Percentiles rank a stretch among this genome's conserved stretches.
These are phyloP conservation scores for Nebria brevicollis DNA, from an alignment of 2,888 invertebrate genomes.

Conservation along the genomic window DNA sequence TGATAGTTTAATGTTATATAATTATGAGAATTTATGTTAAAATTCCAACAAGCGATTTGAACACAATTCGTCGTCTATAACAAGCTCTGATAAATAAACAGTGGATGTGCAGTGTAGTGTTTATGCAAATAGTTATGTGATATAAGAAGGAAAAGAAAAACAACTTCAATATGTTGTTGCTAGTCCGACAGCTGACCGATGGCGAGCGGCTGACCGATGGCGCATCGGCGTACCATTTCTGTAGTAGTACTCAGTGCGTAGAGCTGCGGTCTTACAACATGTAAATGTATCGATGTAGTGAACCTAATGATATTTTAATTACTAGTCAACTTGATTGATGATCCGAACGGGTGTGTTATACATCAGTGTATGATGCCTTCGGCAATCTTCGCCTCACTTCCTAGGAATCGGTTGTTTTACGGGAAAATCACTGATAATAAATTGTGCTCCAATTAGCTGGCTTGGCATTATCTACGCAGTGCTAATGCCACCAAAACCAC, in stretches of 20 bases:
- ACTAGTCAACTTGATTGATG: constrained; percentile 55
- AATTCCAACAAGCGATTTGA: no score
- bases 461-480: constrained; percentile 50
- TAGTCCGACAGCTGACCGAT: constrained; percentile 11
- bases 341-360: constrained; percentile 24
- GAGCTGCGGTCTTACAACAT: constrained; percentile 47
- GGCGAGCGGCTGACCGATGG: constrained; percentile 10
- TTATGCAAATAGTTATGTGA: background rate
- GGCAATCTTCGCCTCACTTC: background rate
- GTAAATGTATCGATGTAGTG: constrained; percentile 56
- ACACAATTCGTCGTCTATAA: no score
- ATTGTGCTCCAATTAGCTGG: constrained; percentile 54
- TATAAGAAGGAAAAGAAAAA: background rate
- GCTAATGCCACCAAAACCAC: constrained; percentile 49
- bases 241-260: constrained; percentile 11
- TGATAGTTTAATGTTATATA: no score
- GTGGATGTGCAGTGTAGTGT: background rate
- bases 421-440: constrained; percentile 49
- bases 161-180: background rate
- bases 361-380: background rate
- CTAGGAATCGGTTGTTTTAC: background rate
- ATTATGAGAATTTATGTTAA: no score
- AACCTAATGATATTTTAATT: constrained; percentile 59
- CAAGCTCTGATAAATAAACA: background rate
- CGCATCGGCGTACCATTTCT: background rate